A percentile compares a stretch with the other conserved stretches of the same genome.
Evolutionary conservation across 1,140 invertebrate species (phyloP).

Genomic region (Asbolus verrucosus): DNA sequence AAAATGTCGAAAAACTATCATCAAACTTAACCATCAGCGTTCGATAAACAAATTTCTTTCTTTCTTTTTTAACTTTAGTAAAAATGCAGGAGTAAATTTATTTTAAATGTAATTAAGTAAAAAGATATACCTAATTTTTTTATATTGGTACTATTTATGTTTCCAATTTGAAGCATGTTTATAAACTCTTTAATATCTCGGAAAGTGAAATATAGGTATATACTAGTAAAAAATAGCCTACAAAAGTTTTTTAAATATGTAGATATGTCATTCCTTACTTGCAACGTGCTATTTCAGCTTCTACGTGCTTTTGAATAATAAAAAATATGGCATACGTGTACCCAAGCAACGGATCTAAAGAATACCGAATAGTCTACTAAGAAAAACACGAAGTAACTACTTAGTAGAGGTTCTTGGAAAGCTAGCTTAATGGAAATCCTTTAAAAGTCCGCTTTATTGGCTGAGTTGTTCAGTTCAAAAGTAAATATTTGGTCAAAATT

Average conservation of each 20-base stretch:
- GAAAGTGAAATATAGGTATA: no score
- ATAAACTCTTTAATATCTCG: no score
- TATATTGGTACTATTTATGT: no score
- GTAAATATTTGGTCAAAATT: constrained; percentile 3
- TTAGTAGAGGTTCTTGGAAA: neutral
- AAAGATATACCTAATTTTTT: no score
- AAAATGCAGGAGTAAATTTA: no score
- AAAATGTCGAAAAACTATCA: no score
- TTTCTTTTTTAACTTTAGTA: no score
- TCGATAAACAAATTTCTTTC: no score
- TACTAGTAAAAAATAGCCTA: neutral
- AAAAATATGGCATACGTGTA: constrained; percentile 8
- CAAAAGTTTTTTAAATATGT: constrained; percentile 11
- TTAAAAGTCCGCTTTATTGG: neutral
- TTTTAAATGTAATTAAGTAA: no score
- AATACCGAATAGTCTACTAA: constrained; percentile 14
- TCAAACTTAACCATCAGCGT: no score
- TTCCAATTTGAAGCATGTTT: no score
- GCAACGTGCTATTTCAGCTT: constrained; percentile 25
- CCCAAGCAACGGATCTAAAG: neutral
- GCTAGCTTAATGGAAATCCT: constrained; percentile 13
- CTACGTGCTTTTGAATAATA: constrained; percentile 25
- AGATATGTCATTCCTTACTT: constrained; percentile 16
- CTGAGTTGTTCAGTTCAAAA: constrained; percentile 4
- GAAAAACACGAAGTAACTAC: constrained; percentile 6